These are phyloP conservation scores for Xanthia icteritia DNA, from an alignment of 2,888 invertebrate genomes.

Conservation along the genomic window DNA sequence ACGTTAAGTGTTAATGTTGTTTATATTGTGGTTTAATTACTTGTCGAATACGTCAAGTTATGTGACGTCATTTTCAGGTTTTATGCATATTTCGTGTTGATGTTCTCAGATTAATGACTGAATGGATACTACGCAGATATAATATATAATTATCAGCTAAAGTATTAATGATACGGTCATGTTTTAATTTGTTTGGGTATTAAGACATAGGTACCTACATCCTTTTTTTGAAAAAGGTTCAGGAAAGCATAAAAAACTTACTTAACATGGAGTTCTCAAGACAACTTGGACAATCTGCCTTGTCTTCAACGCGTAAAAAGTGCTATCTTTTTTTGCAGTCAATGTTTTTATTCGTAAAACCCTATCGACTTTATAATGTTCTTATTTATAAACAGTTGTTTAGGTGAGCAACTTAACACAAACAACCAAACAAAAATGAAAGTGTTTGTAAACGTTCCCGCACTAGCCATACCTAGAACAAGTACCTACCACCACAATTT, in stretches of 20 bases:
- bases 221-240: neutral
- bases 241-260: too few relatives aligned
- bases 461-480: slow-evolving; percentile 32
- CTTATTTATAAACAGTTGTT: neutral
- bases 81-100: neutral
- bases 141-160: neutral
- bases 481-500: slow-evolving; percentile 53
- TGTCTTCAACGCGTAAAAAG: neutral
- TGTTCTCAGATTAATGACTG: neutral
- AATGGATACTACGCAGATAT: neutral
- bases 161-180: neutral
- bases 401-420: neutral
- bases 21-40: slow-evolving; percentile 29
- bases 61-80: neutral
- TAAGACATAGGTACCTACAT: too few relatives aligned
- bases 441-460: slow-evolving; percentile 29
- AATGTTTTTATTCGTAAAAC: neutral
- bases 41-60: neutral
- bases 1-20: slow-evolving; percentile 46
- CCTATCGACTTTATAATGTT: neutral
- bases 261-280: neutral
- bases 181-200: too few relatives aligned
- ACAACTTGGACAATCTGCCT: neutral
- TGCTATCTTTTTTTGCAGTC: neutral
- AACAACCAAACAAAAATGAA: slow-evolving; percentile 17